Evolutionary conservation across 2,888 invertebrate genomes (phyloP), one percentile per base, ranked within the genome.

Genomic region (Epirrhoe tristata): DNA sequence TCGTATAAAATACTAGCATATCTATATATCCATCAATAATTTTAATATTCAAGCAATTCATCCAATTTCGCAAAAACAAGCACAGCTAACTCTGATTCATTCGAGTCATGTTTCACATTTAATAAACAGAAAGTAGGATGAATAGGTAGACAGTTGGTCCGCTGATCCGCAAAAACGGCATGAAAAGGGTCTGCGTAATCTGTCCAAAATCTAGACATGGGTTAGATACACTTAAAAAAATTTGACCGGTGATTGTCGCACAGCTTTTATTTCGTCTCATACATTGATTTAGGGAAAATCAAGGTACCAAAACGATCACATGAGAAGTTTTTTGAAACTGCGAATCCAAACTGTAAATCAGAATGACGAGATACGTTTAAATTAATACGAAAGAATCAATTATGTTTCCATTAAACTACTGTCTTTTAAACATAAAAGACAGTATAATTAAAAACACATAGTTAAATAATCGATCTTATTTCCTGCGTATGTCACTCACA

Each of bases 181-280:
- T 73, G 74, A 75, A 75, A 75, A 75, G 74, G 75, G 73, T 70
- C 64, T 69, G 58, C n/a, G n/a, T 68, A 70, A 73, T 65, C 70
- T 69, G 71, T 69, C 69, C 67, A 54, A 67, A 69, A 73, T 67
- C 71, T 73, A 74, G 72, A 74, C 72, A 53, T 57, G 66, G 65
- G 63, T 67, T 60, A 67, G 58, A 48, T 51, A 48, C 46, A 64
- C 51, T 39, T 70, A 46, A 61, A 63, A 60, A 46, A 59, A 68
- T 69, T 69, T 69, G 67, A 50, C 43, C 34, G 51, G n/a, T 36
- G 31, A 16, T 51, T 14, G 14, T 10, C 36, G 36, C 36, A 36
- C 36, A 10, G 36, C 36, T 36, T 36, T 36, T 36, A 36, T 10
- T 1, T 5, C 8, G 1, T 10, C 5, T 36, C 8, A 36, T 36